Evolutionary conservation across 2,113 vertebrate species (phyloP), one percentile per base, ranked within the genome.

Genomic region (Theropithecus gelada): DNA sequence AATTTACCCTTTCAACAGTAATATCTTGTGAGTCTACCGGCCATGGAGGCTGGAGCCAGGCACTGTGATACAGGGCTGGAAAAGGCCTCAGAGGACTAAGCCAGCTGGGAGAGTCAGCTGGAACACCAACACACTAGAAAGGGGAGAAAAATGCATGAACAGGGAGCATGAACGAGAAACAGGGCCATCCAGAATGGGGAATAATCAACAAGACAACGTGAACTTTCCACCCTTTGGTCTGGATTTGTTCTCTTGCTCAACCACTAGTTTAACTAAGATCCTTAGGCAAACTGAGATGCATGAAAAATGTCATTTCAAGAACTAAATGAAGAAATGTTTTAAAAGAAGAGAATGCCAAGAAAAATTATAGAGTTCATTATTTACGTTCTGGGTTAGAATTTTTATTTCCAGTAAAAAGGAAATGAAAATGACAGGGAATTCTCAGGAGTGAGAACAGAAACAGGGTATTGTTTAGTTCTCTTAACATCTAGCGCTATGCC

Each of bases 251-350:
- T 78, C 64, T 52, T 40, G 35, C 45, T 73, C 43, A 80, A 22
- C 50, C 50, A 38, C 40, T 43, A 14, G 50, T 35, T 97, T 75
- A 27, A n/a, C 66, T 84, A 61, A 57, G 57, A 90, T n/a, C 43
- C 64, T 81, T 2, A 48, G 72, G 72, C 72, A 94, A 94, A 94
- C 11, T 32, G 22, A 9, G 48, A 57, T 20, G 43, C 38, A 57
- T 48, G 57, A 25, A 87, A 81, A 81, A 48, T 22, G 6, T 40
- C 80, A 70, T 73, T 83, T 70, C 18, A 38, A 38, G 40, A 79
- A 68, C 43, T 80, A 89, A 92, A n/a, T 50, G 27, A 90, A 68
- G 30, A 79, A 82, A 23, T 18, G 48, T 89, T 83, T 95, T 72
- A 43, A 82, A 78, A 35, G 35, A 64, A 78, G 3, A 86, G 35